Evolutionary conservation across 1,140 invertebrate genomes (phyloP).

Genomic region (Drosophila nebulosa): DNA sequence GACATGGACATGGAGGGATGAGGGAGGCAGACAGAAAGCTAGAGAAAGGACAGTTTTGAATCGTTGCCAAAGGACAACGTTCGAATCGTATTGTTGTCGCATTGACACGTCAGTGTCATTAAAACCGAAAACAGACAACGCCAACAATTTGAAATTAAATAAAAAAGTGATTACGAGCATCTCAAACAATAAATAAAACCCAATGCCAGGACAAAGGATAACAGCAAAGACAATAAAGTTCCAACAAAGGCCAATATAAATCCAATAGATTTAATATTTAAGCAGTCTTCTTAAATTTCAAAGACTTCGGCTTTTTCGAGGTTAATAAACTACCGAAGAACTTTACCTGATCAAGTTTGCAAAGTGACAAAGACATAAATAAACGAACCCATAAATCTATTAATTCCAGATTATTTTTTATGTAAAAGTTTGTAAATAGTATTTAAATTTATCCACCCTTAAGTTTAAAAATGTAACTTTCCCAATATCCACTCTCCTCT

Average conservation of each 20-base stretch:
- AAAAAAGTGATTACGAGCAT: slow-evolving; percentile 67
- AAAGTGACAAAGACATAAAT: too few relatives aligned
- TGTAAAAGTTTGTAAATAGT: not conserved
- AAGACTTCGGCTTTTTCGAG: too few relatives aligned
- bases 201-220: slow-evolving; percentile 24
- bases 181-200: slow-evolving; percentile 57
- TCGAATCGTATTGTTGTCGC: slow-evolving; percentile 50
- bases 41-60: slow-evolving; percentile 31
- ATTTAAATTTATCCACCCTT: not conserved
- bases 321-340: too few relatives aligned
- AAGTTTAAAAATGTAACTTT: slow-evolving; percentile 21
- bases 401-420: not conserved
- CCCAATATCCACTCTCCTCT: not conserved
- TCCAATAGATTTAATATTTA: not conserved
- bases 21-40: not conserved
- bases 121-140: slow-evolving; percentile 45
- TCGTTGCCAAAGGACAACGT: slow-evolving; percentile 62
- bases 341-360: too few relatives aligned
- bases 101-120: slow-evolving; percentile 74
- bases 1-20: slow-evolving; percentile 24
- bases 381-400: not conserved
- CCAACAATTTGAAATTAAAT: slow-evolving; percentile 53
- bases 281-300: not conserved
- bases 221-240: not conserved
- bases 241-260: not conserved